phyloP scores from a whole-genome alignment of 2,113 vertebrate genomes.

The Tetrao urogallus region DNA sequence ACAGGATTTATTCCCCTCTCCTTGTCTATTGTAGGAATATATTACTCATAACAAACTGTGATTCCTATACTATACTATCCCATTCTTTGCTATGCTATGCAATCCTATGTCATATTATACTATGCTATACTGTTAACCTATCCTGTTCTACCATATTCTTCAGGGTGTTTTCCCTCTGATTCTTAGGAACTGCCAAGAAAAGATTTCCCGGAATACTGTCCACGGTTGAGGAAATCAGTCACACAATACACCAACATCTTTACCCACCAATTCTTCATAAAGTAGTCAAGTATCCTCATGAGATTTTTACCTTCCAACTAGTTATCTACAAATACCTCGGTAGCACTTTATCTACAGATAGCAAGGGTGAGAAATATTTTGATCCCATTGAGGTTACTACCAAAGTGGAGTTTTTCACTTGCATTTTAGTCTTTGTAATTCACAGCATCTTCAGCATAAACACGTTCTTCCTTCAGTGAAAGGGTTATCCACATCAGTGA shows the following conservation, averaged over 20 bases:
- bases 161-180: background rate
- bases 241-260: background rate
- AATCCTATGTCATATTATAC: no score
- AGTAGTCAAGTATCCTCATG: background rate
- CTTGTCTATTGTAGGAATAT: background rate
- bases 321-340: background rate
- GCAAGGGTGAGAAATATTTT: background rate
- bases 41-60: background rate
- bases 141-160: background rate
- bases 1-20: rapidly evolving
- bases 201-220: background rate
- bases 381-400: background rate
- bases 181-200: background rate
- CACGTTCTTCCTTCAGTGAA: background rate
- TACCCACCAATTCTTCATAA: background rate
- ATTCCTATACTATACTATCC: background rate
- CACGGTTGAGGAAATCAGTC: rapidly evolving
- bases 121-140: background rate
- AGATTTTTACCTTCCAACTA: background rate
- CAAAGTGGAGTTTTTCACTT: background rate
- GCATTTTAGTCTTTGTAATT: background rate
- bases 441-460: background rate
- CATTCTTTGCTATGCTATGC: background rate
- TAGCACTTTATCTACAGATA: background rate
- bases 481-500: background rate